Evolutionary conservation across 2,113 vertebrate species (phyloP), one percentile per base, ranked within the genome.

Genomic region (Henicopernis longicauda): DNA sequence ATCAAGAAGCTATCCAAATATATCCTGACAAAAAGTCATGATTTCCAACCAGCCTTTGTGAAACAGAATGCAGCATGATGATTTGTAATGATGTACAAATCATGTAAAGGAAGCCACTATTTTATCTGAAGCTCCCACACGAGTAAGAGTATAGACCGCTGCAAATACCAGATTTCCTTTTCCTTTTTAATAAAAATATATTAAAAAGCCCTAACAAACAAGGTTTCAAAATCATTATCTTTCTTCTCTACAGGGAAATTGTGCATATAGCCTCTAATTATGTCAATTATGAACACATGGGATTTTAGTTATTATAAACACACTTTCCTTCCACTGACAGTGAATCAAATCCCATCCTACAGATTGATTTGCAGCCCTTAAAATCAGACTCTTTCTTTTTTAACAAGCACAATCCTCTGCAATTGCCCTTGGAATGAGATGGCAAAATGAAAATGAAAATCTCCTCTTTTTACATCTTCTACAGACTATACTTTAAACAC

Each of bases 141-240:
- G 59, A 97, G 79, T 82, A 36, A 73, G 58, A 70, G 85, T 78
- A 92, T n/a, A 86, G 78, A 78, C 63, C 1, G 3, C 85, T 94
- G 76, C 79, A 92, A 94, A 97, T 42, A 83, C 57, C 90, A 92
- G 58, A 90, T 92, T 97, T 97, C 96, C 95, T 96, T 87, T 96
- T 96, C 79, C 85, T 92, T 96, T 97, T 96, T 94, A 96, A 93
- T 96, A 88, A 54, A 90, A 94, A 71, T 82, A 88, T 95, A 96
- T 95, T 94, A 92, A 96, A 95, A 94, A 93, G 4, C 67, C 54
- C 74, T 62, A 95, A 92, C 88, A 95, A 97, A 95, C 88, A 97
- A 94, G 90, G 90, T 90, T 96, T 92, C 74, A 44, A 86, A 96
- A 95, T 96, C 95, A 97, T 96, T 96, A 96, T 83, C 92, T 90